Base-by-base conservation (phyloP, 2,113 vertebrate genomes). In the Sminthopsis crassicaudata region DNA sequence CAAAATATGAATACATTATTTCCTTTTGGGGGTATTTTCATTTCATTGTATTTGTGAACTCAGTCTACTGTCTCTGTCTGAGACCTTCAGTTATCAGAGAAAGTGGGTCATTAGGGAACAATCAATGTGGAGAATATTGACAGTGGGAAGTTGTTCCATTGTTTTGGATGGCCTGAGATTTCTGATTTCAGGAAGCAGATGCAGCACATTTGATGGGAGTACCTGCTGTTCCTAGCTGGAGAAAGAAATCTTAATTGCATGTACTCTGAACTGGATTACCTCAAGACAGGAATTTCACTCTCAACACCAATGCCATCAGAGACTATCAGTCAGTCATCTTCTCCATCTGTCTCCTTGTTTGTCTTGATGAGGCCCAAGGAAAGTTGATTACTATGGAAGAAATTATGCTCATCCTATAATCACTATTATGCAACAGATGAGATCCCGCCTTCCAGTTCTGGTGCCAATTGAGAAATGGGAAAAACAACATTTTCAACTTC, bases 281-380 rank as follows among this genome's bases (percentile, higher is more conserved):
- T 84, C 67, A 84, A 84, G 67, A 84, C 36, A 84, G n/a, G 67
- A 84, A 84, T 84, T 84, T 84, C 67, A 84, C 19, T 84, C 5
- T 36, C 42, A 84, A 42, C 19, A 84, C 67, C 67, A 84, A 84
- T 84, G 67, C 67, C 67, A 84, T 84, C 36, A 42, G 67, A 84
- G 67, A 42, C 67, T 84, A 84, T 84, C 67, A 84, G n/a, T 42
- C 46, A 27, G 51, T 36, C 91, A 92, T 76, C 48, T 84, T 42
- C 67, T 84, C 67, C 7, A 55, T 95, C n/a, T 96, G 90, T 92
- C 91, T 97, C 89, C 55, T 94, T 95, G 57, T 96, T 97, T 93
- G 60, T 90, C 51, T 51, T 54, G n/a, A 1, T 67, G 93, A 95
- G 42, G 52, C 89, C 91, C 89, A 92, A 91, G 52, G 95, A 91